A percentile compares a stretch with the other conserved stretches of the same genome.
phyloP scores from a whole-genome alignment of 2,797 vertebrate species.

The Pipistrellus kuhlii region DNA sequence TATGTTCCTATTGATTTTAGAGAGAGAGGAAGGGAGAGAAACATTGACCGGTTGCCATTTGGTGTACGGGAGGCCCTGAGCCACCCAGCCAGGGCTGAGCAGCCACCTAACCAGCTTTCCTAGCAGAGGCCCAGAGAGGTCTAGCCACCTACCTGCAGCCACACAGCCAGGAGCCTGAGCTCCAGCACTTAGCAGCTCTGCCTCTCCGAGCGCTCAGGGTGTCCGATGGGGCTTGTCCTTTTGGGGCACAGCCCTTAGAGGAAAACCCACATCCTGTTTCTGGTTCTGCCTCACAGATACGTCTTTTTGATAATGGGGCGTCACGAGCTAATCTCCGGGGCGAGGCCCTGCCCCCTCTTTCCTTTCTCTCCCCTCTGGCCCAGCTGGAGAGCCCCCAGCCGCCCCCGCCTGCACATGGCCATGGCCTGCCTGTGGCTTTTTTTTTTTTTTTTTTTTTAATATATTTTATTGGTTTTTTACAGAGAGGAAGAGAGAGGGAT shows the following conservation, averaged over 20 bases:
- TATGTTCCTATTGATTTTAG: neutral
- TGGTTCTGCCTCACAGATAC: neutral
- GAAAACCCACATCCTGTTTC: constrained; percentile 71
- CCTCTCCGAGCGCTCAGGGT: neutral
- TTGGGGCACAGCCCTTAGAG: neutral
- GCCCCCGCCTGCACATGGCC: accelerated
- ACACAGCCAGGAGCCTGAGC: neutral
- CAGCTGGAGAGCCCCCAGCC: neutral
- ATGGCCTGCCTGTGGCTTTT: too few species aligned
- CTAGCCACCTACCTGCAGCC: neutral
- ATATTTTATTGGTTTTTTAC: too few species aligned
- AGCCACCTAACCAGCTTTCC: neutral
- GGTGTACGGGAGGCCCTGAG: neutral
- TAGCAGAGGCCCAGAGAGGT: neutral
- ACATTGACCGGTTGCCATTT: neutral
- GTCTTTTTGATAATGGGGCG: neutral
- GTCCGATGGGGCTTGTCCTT: neutral
- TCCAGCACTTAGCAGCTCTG: too few species aligned
- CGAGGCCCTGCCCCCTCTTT: neutral
- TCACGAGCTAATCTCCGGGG: neutral
- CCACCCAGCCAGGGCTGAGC: neutral
- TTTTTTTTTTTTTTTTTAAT: too few species aligned
- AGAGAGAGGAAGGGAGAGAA: neutral
- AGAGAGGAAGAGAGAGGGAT: too few species aligned
- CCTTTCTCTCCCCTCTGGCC: constrained; percentile 19